Conservation (phyloP, 1,140 invertebrate genomes). For the Drosophila mojavensis region DNA sequence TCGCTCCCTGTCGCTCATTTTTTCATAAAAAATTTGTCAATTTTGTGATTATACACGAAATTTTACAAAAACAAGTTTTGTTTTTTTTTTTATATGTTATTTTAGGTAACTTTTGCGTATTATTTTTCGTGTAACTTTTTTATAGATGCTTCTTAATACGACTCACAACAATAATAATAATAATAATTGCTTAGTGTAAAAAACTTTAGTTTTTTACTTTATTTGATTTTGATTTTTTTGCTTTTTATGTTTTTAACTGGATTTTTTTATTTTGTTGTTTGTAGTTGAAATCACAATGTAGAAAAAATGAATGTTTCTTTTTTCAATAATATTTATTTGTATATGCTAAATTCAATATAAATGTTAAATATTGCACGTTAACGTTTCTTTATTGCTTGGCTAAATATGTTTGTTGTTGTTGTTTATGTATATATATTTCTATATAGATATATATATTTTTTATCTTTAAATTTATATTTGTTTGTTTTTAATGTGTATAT, state of each 20-base stretch:
- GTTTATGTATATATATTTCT: slow-evolving; percentile 22
- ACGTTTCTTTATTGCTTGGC: slow-evolving; percentile 68
- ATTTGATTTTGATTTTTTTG: slow-evolving; percentile 46
- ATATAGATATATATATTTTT: slow-evolving; percentile 22
- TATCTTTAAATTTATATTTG: slow-evolving; percentile 29
- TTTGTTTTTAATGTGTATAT: slow-evolving; percentile 49
- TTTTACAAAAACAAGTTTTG: slow-evolving; percentile 20
- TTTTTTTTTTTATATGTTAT: slow-evolving; percentile 11
- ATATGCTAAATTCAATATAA: slow-evolving; percentile 66
- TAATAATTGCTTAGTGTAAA: slow-evolving; percentile 35
- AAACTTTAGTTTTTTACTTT: slow-evolving; percentile 4
- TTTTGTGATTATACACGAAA: slow-evolving; percentile 81
- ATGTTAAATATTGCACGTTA: slow-evolving; percentile 80
- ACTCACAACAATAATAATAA: slow-evolving; percentile 36
- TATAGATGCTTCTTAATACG: slow-evolving; percentile 13
- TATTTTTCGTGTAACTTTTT: slow-evolving; percentile 10
- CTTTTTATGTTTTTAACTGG: slow-evolving; percentile 19
- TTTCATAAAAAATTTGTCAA: slow-evolving; percentile 83
- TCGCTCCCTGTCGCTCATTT: slow-evolving; percentile 92
- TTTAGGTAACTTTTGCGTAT: slow-evolving; percentile 2
- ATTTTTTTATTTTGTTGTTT: slow-evolving; percentile 16
- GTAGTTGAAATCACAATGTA: slow-evolving; percentile 55
- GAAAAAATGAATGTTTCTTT: slow-evolving; percentile 41
- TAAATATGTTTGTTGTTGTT: slow-evolving; percentile 33
- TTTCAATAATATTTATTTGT: neutral